These are phyloP conservation scores for Lophura nycthemera DNA, from an alignment of 2,113 vertebrate genomes.

Conservation along the genomic window DNA sequence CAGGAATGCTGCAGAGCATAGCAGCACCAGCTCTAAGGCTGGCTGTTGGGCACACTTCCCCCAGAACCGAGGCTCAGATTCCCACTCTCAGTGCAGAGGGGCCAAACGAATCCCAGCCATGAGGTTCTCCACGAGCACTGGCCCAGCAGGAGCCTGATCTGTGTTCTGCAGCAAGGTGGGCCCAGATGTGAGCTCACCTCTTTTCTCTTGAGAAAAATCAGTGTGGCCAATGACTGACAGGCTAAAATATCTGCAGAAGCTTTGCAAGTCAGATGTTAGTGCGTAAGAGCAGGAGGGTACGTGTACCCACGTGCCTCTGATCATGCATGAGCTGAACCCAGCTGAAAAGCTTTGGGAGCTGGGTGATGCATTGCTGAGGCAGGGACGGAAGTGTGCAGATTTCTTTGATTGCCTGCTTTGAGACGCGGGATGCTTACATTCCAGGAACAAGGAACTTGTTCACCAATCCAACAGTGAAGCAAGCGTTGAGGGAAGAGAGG, in stretches of 20 bases:
- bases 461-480: background rate
- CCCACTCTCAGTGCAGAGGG: background rate
- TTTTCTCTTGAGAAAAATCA: background rate
- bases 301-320: background rate
- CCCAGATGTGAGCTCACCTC: fast-evolving
- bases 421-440: fast-evolving
- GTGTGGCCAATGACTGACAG: background rate
- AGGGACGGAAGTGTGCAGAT: background rate
- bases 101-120: background rate
- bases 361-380: background rate
- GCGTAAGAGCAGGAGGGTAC: background rate
- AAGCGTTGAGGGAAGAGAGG: background rate
- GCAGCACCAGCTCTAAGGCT: background rate
- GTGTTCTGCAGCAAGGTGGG: background rate
- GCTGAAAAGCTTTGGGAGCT: background rate
- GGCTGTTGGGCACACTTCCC: background rate
- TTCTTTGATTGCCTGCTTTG: fast-evolving
- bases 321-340: fast-evolving
- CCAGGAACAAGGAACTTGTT: background rate
- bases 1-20: fast-evolving
- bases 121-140: background rate
- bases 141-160: background rate
- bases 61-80: too few relatives aligned
- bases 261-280: fast-evolving
- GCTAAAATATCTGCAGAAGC: background rate